Percentiles rank a stretch among this genome's conserved stretches.
These are phyloP conservation scores for Dipodomys stephensi DNA, from an alignment of 2,113 vertebrate genomes.

Conservation along the genomic window DNA sequence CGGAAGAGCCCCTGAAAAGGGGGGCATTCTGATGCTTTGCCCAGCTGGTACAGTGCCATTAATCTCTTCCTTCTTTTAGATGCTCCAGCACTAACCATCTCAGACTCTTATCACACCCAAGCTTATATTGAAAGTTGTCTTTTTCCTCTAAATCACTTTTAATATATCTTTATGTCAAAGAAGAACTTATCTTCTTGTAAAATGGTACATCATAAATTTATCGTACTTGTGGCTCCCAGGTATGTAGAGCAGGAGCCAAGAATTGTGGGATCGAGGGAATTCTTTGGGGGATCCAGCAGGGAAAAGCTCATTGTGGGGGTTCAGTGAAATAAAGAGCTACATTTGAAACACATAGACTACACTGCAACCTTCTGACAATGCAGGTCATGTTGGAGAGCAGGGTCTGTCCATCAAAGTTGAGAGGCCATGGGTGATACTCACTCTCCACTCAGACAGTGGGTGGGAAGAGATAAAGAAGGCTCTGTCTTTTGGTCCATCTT, in stretches of 20 bases:
- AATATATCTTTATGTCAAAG: neutral
- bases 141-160: neutral
- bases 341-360: neutral
- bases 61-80: neutral
- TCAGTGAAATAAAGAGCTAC: neutral
- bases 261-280: neutral
- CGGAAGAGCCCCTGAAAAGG: neutral
- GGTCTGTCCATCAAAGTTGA: no score
- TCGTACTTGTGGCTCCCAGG: neutral
- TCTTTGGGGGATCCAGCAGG: neutral
- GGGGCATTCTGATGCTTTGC: rapidly evolving
- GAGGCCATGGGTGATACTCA: no score
- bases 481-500: neutral
- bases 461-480: neutral
- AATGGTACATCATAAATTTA: neutral
- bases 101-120: neutral
- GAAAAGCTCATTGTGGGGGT: neutral
- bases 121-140: no score
- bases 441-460: neutral
- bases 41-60: rapidly evolving
- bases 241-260: neutral
- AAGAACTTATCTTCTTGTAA: neutral
- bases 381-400: neutral
- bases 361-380: neutral
- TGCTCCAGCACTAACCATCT: neutral